Conservation (phyloP, 1,140 invertebrate species). For the Diorhabda elongata region DNA sequence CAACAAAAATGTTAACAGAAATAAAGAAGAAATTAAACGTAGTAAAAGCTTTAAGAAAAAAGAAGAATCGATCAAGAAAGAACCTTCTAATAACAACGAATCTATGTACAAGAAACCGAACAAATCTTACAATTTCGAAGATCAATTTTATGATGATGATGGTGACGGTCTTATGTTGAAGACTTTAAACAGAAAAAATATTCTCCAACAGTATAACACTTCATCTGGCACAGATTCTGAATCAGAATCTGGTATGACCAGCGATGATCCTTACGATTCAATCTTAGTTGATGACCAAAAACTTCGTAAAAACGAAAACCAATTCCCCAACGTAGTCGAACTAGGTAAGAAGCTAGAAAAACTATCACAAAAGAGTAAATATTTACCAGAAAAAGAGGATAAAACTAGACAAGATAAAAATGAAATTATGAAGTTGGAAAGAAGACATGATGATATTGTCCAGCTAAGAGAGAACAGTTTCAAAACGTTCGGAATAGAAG, state of each 20-base stretch:
- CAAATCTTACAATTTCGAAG: constrained; percentile 53
- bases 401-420: constrained; percentile 32
- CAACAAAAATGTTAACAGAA: constrained; percentile 2
- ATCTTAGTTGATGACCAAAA: constrained; percentile 70
- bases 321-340: constrained; percentile 47
- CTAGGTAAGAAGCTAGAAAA: constrained; percentile 51
- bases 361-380: constrained; percentile 46
- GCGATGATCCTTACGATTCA: constrained; percentile 67
- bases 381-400: constrained; percentile 44
- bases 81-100: constrained; percentile 42
- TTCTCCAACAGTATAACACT: constrained; percentile 63
- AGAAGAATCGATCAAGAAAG: constrained; percentile 46
- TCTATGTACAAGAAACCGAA: constrained; percentile 37
- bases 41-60: constrained; percentile 37
- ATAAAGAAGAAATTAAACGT: constrained; percentile 17
- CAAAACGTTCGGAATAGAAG: constrained; percentile 42
- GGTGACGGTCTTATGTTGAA: constrained; percentile 58
- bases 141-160: constrained; percentile 60
- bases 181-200: constrained; percentile 64
- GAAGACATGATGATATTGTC: constrained; percentile 31
- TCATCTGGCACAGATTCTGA: constrained; percentile 46
- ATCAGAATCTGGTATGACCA: constrained; percentile 60
- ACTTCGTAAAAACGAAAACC: constrained; percentile 33
- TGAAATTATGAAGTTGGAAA: constrained; percentile 30
- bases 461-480: constrained; percentile 35